phyloP scores from a whole-genome alignment of 2,797 vertebrate genomes.

The Gymnoscopelus braueri region DNA sequence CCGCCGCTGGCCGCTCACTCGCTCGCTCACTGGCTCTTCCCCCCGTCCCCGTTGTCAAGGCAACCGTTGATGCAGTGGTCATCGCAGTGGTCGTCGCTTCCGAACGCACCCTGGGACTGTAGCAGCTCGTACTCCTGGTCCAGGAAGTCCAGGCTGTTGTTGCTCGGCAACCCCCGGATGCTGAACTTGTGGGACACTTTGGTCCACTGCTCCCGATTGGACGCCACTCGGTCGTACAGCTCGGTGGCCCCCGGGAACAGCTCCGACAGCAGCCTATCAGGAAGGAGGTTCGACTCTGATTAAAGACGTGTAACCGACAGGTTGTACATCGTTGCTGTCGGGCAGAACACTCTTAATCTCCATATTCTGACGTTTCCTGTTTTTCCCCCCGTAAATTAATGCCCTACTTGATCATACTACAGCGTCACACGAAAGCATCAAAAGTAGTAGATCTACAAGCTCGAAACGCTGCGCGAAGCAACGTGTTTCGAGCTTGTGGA shows the following conservation, averaged over 20 bases:
- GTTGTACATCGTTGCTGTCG: too few relatives aligned
- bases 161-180: constrained; percentile 94
- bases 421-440: too few relatives aligned
- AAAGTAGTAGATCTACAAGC: too few relatives aligned
- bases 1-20: too few relatives aligned
- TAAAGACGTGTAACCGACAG: too few relatives aligned
- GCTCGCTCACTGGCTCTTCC: constrained; percentile 27
- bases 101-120: constrained; percentile 81
- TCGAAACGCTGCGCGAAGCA: too few relatives aligned
- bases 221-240: constrained; percentile 91
- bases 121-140: constrained; percentile 93
- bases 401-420: too few relatives aligned
- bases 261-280: constrained; percentile 85
- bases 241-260: constrained; percentile 89
- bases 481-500: too few relatives aligned
- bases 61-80: constrained; percentile 87
- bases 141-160: constrained; percentile 97
- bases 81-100: constrained; percentile 79
- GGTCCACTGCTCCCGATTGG: constrained; percentile 96
- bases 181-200: constrained; percentile 98
- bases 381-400: too few relatives aligned
- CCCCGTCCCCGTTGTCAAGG: constrained; percentile 76
- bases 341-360: too few relatives aligned
- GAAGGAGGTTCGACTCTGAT: too few relatives aligned
- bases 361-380: too few relatives aligned